phyloP scores from a whole-genome alignment of 2,113 vertebrate species.

The Misgurnus anguillicaudatus region DNA sequence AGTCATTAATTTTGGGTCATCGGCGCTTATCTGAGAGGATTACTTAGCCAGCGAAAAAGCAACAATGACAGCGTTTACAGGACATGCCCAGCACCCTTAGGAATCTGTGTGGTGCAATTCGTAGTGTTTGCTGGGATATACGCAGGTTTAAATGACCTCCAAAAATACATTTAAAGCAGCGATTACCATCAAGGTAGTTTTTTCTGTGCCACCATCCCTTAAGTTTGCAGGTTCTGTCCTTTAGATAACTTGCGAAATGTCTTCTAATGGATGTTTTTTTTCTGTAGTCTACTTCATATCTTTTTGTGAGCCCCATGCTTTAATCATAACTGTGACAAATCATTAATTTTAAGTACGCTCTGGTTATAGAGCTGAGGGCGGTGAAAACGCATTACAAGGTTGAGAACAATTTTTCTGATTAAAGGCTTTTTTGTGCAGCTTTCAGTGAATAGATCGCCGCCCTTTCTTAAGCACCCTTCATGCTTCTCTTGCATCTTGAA shows the following conservation, averaged over 20 bases:
- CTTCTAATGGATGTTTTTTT: not conserved
- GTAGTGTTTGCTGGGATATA: not conserved
- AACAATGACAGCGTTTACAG: constrained; percentile 14
- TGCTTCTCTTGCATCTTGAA: constrained; percentile 9
- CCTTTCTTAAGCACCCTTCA: constrained; percentile 24
- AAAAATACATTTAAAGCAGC: not conserved
- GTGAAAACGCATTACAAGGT: constrained; percentile 5
- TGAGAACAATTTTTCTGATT: not conserved
- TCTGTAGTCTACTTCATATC: no score
- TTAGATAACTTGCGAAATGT: not conserved
- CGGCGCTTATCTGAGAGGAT: constrained; percentile 53
- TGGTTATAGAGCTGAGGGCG: not conserved
- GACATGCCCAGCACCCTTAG: not conserved
- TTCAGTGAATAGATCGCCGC: not conserved
- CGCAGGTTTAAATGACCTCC: constrained; percentile 21
- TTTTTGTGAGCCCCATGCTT: not conserved
- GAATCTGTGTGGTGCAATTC: not conserved
- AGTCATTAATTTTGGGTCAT: constrained; percentile 34
- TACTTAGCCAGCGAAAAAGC: constrained; percentile 22
- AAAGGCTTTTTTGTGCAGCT: constrained; percentile 11
- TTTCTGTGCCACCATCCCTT: not conserved
- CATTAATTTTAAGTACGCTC: not conserved
- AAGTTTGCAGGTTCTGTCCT: not conserved
- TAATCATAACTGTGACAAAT: constrained; percentile 6
- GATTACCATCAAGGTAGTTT: not conserved